Evolutionary conservation across 2,888 invertebrate species (phyloP).

Genomic region (Epistrophe grossulariae): DNA sequence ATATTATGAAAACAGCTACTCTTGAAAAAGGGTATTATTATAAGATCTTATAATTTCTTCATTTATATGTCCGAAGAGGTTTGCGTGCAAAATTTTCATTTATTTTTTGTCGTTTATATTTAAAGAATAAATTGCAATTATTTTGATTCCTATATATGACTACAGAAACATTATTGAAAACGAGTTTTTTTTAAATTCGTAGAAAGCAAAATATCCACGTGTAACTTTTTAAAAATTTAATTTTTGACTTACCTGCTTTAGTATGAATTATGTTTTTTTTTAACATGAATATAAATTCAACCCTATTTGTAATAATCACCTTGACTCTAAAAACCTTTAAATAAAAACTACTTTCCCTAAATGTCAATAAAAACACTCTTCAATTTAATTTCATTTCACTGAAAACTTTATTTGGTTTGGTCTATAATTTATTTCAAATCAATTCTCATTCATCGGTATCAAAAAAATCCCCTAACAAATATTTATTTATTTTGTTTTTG

Average conservation of each 20-base stretch:
- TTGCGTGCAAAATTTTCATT: not conserved
- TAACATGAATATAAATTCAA: no score
- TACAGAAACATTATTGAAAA: no score
- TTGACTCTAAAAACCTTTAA: not conserved
- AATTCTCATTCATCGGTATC: conserved; percentile 69
- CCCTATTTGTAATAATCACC: no score
- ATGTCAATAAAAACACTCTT: not conserved
- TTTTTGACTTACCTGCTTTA: no score
- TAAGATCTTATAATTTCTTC: conserved; percentile 63
- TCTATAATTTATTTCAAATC: conserved; percentile 62
- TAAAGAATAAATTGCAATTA: no score
- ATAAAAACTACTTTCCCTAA: conserved; percentile 1
- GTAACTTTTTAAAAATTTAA: no score
- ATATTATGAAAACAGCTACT: conserved; percentile 24
- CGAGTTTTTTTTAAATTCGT: no score
- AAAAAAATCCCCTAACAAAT: conserved; percentile 67
- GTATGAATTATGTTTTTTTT: no score
- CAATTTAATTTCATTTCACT: conserved; percentile 38
- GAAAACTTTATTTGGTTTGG: conserved; percentile 72
- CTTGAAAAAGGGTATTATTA: conserved; percentile 22
- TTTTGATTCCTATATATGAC: no score
- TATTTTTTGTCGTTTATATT: not conserved
- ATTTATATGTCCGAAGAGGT: conserved; percentile 52
- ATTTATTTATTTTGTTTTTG: conserved; percentile 19
- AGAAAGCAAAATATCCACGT: no score